phyloP scores from a whole-genome alignment of 2,797 vertebrate species.

The Micromesistius poutassou region DNA sequence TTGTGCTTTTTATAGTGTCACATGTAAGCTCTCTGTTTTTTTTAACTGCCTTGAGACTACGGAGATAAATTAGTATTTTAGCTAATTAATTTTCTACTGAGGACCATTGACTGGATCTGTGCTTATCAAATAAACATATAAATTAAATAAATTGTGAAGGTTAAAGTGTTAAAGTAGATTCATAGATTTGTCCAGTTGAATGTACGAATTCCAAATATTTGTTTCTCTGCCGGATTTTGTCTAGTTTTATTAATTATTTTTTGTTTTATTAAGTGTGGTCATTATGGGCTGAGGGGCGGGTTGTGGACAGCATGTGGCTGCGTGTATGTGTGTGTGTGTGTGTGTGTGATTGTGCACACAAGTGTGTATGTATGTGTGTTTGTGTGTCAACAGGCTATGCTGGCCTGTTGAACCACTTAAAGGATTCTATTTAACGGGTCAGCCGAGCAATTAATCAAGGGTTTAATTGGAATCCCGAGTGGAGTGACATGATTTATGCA shows the following conservation, averaged over 20 bases:
- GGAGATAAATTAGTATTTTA: no score
- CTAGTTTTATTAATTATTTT: not conserved
- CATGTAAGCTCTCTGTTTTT: no score
- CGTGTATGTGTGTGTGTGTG: not conserved
- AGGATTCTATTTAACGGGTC: conserved; percentile 76
- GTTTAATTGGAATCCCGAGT: conserved; percentile 77
- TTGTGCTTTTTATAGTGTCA: no score
- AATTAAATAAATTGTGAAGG: not conserved
- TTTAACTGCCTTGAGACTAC: no score
- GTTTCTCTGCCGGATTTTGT: not conserved
- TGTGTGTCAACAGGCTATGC: conserved; percentile 64
- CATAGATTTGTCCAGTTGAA: not conserved
- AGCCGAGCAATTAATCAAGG: conserved; percentile 75
- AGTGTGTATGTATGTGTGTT: conserved; percentile 17
- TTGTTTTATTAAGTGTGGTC: no score
- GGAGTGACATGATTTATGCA: conserved; percentile 79
- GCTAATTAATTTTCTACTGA: not conserved
- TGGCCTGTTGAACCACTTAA: conserved; percentile 76
- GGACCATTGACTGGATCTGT: not conserved
- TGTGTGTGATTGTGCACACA: not conserved
- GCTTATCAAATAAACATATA: no score
- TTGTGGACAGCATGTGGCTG: not conserved
- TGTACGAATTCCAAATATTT: not conserved
- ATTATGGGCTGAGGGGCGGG: not conserved
- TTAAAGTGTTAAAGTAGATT: not conserved